Conservation (phyloP, 1,140 invertebrate genomes). For the Drosophila ogumai region DNA sequence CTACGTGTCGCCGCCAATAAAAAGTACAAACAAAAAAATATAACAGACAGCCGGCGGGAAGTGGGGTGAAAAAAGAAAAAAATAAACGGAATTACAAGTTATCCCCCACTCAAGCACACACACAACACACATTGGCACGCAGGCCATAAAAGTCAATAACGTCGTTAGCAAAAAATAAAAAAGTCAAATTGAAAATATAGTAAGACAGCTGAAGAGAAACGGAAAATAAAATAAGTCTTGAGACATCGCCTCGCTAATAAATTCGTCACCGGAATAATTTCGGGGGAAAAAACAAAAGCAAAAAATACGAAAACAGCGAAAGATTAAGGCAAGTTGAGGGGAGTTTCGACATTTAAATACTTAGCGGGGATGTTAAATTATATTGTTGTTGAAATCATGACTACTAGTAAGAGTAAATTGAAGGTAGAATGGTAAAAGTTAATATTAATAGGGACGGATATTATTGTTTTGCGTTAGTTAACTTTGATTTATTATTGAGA, state of each 20-base stretch:
- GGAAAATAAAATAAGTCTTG: slow-evolving; percentile 46
- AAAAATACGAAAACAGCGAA: slow-evolving; percentile 4
- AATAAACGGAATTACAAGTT: slow-evolving; percentile 53
- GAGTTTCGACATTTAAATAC: slow-evolving; percentile 19
- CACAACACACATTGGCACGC: slow-evolving; percentile 15
- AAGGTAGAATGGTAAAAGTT: no score
- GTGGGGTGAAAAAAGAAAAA: slow-evolving; percentile 18
- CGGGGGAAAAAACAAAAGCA: slow-evolving; percentile 1
- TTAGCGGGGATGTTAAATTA: neutral
- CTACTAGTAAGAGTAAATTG: neutral
- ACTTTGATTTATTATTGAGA: neutral
- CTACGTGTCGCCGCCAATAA: slow-evolving; percentile 50
- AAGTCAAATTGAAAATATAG: slow-evolving; percentile 55
- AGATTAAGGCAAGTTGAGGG: slow-evolving; percentile 1
- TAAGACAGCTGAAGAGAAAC: slow-evolving; percentile 33
- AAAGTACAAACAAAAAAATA: slow-evolving; percentile 51
- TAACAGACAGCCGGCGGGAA: slow-evolving; percentile 18
- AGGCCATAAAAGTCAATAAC: slow-evolving; percentile 50
- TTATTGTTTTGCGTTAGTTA: neutral
- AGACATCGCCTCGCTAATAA: slow-evolving; percentile 50
- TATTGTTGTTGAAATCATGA: neutral
- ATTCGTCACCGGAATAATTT: slow-evolving; percentile 58
- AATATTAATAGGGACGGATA: neutral
- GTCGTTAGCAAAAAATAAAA: slow-evolving; percentile 56
- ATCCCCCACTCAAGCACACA: slow-evolving; percentile 23